Percentiles rank a stretch among this genome's conserved stretches.
These are phyloP conservation scores for Noturus placidus DNA, from an alignment of 2,113 vertebrate species.

Conservation along the genomic window DNA sequence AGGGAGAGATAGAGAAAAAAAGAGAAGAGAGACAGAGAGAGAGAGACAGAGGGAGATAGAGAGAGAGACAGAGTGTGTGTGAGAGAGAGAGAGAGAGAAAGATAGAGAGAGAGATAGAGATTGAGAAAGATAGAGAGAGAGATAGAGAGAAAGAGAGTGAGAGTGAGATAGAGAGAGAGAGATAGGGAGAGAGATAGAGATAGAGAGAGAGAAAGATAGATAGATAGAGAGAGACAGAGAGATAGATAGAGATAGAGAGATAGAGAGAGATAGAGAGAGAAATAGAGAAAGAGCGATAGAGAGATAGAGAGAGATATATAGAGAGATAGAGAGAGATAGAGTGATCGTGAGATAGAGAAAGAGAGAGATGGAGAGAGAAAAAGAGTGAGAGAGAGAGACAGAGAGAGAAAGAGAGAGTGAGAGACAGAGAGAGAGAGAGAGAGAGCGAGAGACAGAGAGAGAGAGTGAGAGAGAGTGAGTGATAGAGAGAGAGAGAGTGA, in stretches of 20 bases:
- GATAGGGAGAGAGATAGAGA: neutral
- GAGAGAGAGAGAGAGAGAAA: too few species aligned
- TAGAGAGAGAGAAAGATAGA: too few species aligned
- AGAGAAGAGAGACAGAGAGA: neutral
- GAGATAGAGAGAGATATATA: neutral
- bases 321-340: too few species aligned
- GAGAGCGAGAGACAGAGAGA: too few species aligned
- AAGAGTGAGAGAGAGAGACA: too few species aligned
- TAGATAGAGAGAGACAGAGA: neutral
- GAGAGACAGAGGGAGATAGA: neutral
- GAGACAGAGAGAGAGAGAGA: neutral
- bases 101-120: neutral
- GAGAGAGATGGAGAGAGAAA: neutral
- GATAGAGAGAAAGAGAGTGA: too few species aligned
- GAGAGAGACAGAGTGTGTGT: too few species aligned
- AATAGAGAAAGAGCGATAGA: too few species aligned
- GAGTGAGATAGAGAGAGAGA: neutral
- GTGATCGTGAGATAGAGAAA: too few species aligned
- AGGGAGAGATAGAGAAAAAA: too few species aligned
- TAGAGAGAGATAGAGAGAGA: neutral
- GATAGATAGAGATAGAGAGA: neutral
- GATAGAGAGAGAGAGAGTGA: neutral
- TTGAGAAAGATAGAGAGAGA: too few species aligned
- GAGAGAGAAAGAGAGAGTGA: neutral
- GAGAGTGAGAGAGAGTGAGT: neutral